Base-by-base conservation (phyloP, 2,797 vertebrate species). In the Poeciliopsis infans region DNA sequence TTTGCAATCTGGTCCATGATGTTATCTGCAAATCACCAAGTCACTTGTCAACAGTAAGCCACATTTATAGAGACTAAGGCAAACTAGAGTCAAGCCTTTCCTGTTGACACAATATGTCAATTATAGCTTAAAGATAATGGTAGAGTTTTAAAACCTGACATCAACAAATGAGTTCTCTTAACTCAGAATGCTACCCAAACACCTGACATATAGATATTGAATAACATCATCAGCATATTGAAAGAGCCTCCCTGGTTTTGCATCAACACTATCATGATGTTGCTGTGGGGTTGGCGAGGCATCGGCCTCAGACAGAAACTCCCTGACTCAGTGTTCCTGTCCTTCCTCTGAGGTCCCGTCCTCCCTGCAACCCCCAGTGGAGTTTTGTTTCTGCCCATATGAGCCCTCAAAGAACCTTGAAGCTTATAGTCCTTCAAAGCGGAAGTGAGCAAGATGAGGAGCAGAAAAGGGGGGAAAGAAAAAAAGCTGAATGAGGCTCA, bases 381-480 rank as follows among this genome's bases (percentile, higher is more conserved):
- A 36, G 84, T 86, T 88, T 79, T 41, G 86, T 90, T 95, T 94
- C 88, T 80, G 91, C 85, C 94, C 95, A 93, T 94, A 92, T 91
- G 93, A 95, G 94, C 94, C 85, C 95, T 97, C 88, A 96, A 96
- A 97, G 96, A 96, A 93, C 94, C 94, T 88, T 95, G 93, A 96
- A 96, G 96, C 97, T 95, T 91, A 89, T 95, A 94, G 94, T 94
- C 95, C 96, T 86, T 89, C 95, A 96, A 96, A 95, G 96, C 93
- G 97, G 97, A 98, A 98, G 96, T 96, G 92, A 90, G 90, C 46
- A 71, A 88, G 87, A 82, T 78, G 80, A 73, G 71, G 61, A 46
- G 66, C 46, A 31, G 53, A 12, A 53, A 46, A 73, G 39, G 39
- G 43, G n/a, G 41, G 25, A 20, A 7, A n/a, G 41, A 16, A 74